A percentile compares a stretch with the other conserved stretches of the same genome.
These are phyloP conservation scores for Alligator sinensis DNA, from an alignment of 2,113 vertebrate species.

Conservation along the genomic window DNA sequence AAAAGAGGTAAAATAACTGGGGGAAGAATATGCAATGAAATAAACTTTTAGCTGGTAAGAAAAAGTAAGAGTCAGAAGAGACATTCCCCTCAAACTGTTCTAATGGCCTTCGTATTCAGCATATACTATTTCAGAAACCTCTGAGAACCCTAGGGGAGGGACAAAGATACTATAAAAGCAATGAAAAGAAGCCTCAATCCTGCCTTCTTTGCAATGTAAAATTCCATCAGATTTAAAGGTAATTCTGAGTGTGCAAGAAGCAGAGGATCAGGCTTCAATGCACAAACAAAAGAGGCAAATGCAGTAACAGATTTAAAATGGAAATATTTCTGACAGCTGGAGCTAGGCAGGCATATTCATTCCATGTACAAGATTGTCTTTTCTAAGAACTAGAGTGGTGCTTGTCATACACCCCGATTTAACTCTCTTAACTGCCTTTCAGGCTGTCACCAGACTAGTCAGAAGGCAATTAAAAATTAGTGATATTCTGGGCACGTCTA, in stretches of 20 bases:
- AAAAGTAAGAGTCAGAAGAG: conserved; percentile 43
- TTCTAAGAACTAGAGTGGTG: background rate
- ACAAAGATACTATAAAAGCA: background rate
- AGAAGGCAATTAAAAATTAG: background rate
- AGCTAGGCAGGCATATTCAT: background rate
- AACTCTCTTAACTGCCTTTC: background rate
- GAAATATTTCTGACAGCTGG: background rate
- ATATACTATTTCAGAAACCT: background rate
- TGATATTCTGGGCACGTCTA: background rate
- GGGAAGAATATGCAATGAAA: conserved; percentile 67
- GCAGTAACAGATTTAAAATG: background rate
- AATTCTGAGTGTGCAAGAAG: background rate
- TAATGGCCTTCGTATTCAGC: background rate
- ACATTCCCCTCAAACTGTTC: background rate
- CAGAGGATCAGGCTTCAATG: background rate
- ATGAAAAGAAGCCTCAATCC: background rate
- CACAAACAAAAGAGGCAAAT: background rate
- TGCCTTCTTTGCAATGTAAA: background rate
- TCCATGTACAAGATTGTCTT: background rate
- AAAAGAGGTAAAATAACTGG: conserved; percentile 68
- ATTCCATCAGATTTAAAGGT: background rate
- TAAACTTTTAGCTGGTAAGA: conserved; percentile 68
- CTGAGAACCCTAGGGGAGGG: background rate
- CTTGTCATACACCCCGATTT: background rate
- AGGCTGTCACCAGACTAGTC: background rate